These are phyloP conservation scores for Boloria selene DNA, from an alignment of 2,888 invertebrate genomes.

Conservation along the genomic window DNA sequence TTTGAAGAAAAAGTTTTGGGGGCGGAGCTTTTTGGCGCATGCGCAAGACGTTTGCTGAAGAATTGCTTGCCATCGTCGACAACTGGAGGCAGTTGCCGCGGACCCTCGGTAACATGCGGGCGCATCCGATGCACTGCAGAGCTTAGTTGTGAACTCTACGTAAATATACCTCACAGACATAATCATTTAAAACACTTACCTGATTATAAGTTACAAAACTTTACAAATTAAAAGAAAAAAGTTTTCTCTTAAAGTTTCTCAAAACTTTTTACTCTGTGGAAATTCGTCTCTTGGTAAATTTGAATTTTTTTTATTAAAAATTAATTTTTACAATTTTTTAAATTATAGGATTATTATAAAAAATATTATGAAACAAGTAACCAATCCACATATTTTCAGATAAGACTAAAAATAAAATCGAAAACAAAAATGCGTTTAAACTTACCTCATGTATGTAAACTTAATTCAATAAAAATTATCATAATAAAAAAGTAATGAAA, in stretches of 20 bases:
- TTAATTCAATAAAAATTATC: constrained; percentile 2
- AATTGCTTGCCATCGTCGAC: constrained; percentile 65
- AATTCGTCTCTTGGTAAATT: constrained; percentile 50
- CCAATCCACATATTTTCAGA: no score
- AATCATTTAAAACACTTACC: constrained; percentile 14
- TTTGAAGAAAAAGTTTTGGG: constrained; percentile 63
- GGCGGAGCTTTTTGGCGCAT: constrained; percentile 66
- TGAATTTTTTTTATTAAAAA: not conserved
- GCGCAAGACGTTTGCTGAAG: constrained; percentile 64
- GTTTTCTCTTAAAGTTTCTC: constrained; percentile 46
- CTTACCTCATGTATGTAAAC: no score
- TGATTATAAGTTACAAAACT: constrained; percentile 27
- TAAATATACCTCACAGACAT: constrained; percentile 23
- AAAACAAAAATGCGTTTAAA: no score
- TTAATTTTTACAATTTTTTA: not conserved
- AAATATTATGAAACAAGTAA: not conserved
- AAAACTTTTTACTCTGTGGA: constrained; percentile 47
- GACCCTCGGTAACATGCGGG: constrained; percentile 61
- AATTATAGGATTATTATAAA: not conserved
- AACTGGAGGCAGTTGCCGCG: constrained; percentile 72
- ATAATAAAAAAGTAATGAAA: not conserved
- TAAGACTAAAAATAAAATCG: no score
- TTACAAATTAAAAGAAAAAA: constrained; percentile 45
- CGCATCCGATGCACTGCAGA: constrained; percentile 64
- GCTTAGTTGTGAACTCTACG: constrained; percentile 40